Conservation (phyloP, 1,140 invertebrate genomes). For the Sogatella furcifera region DNA sequence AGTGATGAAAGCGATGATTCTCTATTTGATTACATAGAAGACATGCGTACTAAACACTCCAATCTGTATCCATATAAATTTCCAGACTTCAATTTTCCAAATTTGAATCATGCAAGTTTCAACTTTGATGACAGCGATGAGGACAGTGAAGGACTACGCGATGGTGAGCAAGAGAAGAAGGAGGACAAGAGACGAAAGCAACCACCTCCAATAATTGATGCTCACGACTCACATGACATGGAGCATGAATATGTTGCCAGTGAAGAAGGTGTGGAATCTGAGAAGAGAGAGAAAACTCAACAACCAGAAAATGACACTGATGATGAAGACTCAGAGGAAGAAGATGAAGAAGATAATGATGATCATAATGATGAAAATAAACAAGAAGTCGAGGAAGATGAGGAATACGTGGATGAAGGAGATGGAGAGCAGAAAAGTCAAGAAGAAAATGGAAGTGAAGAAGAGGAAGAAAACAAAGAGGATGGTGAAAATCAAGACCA, state of each 20-base stretch:
- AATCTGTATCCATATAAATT: background rate
- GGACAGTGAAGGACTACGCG: background rate
- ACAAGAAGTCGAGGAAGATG: conserved; percentile 2
- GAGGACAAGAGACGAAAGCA: background rate
- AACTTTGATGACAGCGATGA: background rate
- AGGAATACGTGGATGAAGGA: background rate
- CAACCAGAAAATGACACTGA: background rate
- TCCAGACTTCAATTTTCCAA: background rate
- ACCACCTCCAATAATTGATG: background rate
- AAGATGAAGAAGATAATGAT: background rate
- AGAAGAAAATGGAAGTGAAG: background rate
- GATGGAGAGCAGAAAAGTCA: background rate
- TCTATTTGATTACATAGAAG: too few relatives aligned
- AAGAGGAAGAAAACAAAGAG: background rate
- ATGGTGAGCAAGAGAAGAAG: background rate
- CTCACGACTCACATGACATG: background rate
- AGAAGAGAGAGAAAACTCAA: background rate
- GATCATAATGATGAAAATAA: background rate
- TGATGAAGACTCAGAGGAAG: background rate
- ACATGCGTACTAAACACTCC: background rate
- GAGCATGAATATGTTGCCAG: conserved; percentile 1
- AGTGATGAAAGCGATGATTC: background rate
- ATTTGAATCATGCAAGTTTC: background rate
- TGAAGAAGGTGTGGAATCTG: background rate
- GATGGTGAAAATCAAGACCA: background rate